Evolutionary conservation across 2,888 invertebrate species (phyloP).

Genomic region (Drosophila lacicola): DNA sequence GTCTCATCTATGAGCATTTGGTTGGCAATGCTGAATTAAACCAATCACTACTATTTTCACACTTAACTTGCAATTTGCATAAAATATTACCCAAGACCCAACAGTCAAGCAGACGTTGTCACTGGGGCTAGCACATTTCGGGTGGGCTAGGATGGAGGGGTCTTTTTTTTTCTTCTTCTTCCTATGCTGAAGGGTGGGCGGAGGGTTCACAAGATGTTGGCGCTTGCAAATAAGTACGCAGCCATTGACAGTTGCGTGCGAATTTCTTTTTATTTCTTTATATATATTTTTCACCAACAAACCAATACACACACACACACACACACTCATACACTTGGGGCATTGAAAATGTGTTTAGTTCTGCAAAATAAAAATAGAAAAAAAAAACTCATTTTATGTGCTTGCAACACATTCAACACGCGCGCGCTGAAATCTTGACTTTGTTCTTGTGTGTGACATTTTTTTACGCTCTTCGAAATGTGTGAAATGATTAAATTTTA

Average conservation of each 20-base stretch:
- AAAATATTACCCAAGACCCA: conserved; percentile 83
- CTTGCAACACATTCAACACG: conserved; percentile 15
- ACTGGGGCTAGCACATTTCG: conserved; percentile 29
- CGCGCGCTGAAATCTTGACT: conserved; percentile 2
- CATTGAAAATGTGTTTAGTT: conserved; percentile 65
- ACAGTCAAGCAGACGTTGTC: conserved; percentile 69
- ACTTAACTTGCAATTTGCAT: conserved; percentile 84
- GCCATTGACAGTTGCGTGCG: conserved; percentile 76
- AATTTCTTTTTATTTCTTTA: conserved; percentile 75
- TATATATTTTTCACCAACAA: conserved; percentile 42
- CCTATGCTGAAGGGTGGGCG: conserved; percentile 2
- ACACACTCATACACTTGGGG: conserved; percentile 21
- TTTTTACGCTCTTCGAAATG: not conserved
- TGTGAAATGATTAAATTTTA: conserved; percentile 39
- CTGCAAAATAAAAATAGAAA: conserved; percentile 25
- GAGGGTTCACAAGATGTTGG: conserved; percentile 36
- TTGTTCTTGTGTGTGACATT: conserved; percentile 15
- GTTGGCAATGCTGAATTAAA: conserved; percentile 83
- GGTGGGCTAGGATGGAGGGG: not conserved
- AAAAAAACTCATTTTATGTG: conserved; percentile 14
- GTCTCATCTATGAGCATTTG: conserved; percentile 48
- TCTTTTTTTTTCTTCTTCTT: not conserved
- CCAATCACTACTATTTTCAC: conserved; percentile 84
- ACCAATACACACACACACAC: conserved; percentile 25
- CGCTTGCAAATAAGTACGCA: conserved; percentile 69